Evolutionary conservation across 2,888 invertebrate species (phyloP).

Genomic region (Gryllus longicercus): DNA sequence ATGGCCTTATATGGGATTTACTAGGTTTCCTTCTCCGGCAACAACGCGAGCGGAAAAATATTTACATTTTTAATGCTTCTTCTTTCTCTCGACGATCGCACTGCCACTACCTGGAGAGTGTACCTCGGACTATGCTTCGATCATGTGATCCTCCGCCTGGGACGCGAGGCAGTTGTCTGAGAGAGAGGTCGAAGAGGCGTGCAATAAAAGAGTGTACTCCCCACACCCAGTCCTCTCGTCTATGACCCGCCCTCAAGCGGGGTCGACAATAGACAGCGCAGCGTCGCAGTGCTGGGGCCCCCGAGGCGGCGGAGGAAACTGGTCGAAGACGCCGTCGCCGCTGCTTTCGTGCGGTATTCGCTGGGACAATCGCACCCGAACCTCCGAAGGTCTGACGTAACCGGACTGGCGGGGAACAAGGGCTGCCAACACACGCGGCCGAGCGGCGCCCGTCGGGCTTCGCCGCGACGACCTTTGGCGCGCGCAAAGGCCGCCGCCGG

Average conservation of each 20-base stretch:
- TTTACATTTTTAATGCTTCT: background rate
- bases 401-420: background rate
- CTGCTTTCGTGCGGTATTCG: background rate
- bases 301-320: background rate
- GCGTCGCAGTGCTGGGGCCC: background rate
- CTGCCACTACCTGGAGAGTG: no score
- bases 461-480: no score
- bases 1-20: slow-evolving; percentile 1
- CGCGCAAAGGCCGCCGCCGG: no score
- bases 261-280: background rate
- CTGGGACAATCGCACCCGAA: slow-evolving; percentile 17
- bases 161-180: no score
- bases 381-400: background rate
- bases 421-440: background rate
- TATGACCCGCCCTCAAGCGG: no score
- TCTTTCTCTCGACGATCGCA: background rate
- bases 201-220: no score
- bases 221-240: no score
- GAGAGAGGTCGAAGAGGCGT: no score
- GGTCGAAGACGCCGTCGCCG: background rate
- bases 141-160: no score
- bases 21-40: background rate
- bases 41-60: background rate
- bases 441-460: no score
- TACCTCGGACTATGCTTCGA: no score